Evolutionary conservation across 2,888 invertebrate species (phyloP), one percentile per base, ranked within the genome.

Genomic region (Girardia tigrina): DNA sequence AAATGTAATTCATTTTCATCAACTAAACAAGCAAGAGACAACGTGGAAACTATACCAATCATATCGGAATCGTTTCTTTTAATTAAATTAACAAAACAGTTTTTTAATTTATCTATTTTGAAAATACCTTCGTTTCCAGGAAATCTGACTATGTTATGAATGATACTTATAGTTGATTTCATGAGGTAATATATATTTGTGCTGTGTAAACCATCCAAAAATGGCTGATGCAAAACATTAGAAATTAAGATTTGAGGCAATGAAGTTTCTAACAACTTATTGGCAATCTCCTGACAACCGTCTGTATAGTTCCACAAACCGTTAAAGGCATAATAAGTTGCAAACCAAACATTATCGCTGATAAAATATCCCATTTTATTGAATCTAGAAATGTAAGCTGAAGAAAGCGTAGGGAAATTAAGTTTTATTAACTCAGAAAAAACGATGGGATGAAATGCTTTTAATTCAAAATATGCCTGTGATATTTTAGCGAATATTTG

Each of bases 341-440:
- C 81, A 77, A 82, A 82, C 83, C 82, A 83, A 70, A 83, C 80
- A 56, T 81, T 80, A 73, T 82, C 82, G 74, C 80, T 82, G 77
- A 81, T 82, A 78, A 83, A 83, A 36, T 82, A 81, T 2, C 83
- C 83, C 42, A 81, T 79, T 28, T 79, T 79, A 77, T 82, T 82
- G 70, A 82, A 56, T 56, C n/a, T 56, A 56, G 20, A n/a, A 56
- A 56, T 56, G n/a, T 8, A 56, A 56, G n/a, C 23, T 8, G 56
- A 56, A 6, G 56, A 20, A 20, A 56, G n/a, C 23, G 56, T 12
- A 4, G 23, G 20, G 56, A 20, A 56, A 20, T 56, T 56, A 20
- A 56, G 23, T 12, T 16, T 56, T 56, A 56, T 6, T 16, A 56
- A 20, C 23, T 12, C n/a, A 56, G 4, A 6, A n/a, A 56, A 8